Conservation (phyloP, 1,140 invertebrate genomes). For the Parasteatoda tepidariorum region DNA sequence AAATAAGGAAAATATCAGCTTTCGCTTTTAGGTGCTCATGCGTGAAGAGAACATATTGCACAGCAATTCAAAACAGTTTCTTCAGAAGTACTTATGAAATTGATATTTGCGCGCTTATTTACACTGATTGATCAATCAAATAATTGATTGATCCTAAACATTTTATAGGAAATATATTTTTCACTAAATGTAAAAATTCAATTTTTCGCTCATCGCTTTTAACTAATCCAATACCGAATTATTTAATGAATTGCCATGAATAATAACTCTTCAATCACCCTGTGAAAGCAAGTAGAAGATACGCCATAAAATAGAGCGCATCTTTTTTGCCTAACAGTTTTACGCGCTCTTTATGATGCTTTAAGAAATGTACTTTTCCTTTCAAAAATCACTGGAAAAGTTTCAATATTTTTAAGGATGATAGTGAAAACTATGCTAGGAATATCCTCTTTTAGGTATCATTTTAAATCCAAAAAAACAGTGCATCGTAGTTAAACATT, state of each 20-base stretch:
- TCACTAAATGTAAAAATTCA: not conserved
- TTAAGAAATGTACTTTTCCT: slow-evolving; percentile 48
- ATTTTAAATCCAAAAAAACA: slow-evolving; percentile 55
- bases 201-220: not conserved
- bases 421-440: slow-evolving; percentile 60
- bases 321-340: slow-evolving; percentile 30
- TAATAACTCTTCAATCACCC: slow-evolving; percentile 26
- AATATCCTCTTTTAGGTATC: slow-evolving; percentile 51
- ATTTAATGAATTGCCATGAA: not conserved
- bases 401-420: slow-evolving; percentile 56
- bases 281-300: slow-evolving; percentile 26
- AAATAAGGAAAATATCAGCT: too few species aligned
- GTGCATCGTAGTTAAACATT: slow-evolving; percentile 58
- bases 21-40: not conserved
- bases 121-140: too few species aligned
- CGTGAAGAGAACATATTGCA: not conserved
- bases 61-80: too few species aligned
- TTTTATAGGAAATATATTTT: not conserved
- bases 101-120: too few species aligned
- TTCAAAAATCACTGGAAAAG: slow-evolving; percentile 58
- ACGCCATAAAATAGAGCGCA: slow-evolving; percentile 38
- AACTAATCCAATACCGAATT: not conserved
- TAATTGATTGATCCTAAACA: too few species aligned
- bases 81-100: too few species aligned
- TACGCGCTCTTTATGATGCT: slow-evolving; percentile 32